Evolutionary conservation across 2,113 vertebrate genomes (phyloP), one percentile per base, ranked within the genome.

Genomic region (Antennarius striatus): DNA sequence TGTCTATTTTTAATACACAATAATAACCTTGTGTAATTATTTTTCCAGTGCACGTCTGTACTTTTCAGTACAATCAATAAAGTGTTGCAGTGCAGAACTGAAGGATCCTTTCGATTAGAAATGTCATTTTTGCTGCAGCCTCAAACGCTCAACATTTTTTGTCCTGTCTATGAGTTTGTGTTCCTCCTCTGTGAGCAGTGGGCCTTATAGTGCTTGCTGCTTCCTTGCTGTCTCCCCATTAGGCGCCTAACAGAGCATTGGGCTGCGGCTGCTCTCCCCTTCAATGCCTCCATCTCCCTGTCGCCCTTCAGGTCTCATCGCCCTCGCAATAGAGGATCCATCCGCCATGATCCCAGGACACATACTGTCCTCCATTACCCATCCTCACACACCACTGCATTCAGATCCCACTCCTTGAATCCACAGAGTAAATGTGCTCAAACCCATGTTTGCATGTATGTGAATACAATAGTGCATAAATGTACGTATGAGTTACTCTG

Each of bases 161-260:
- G 74, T 78, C 63, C 56, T 74, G 62, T 75, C 70, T 78, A 49
- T 52, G 72, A 64, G 81, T 77, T 86, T 85, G 76, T 71, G 82
- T 79, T 82, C 55, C 64, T 63, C 71, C 75, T 86, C 79, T 85
- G 75, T 81, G 81, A 85, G 85, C 87, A 77, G 50, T 63, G 79
- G 86, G 90, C 85, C 90, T 84, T 73, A 80, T 72, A 81, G 84
- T 68, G 73, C 80, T 86, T 51, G 79, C 85, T 71, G 87, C 81
- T 83, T 91, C 83, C 83, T 87, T 55, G 80, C 84, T 56, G 74
- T 83, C 88, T 89, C 88, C 87, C 83, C 90, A 92, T 91, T 90
- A 91, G 87, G 88, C 55, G 75, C 87, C 88, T 91, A 92, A 88
- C 90, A 89, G 90, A 91, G 90, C 90, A 71, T 85, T 87, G 84